Evolutionary conservation across 2,888 invertebrate genomes (phyloP).

Genomic region (Parelbella ahira): DNA sequence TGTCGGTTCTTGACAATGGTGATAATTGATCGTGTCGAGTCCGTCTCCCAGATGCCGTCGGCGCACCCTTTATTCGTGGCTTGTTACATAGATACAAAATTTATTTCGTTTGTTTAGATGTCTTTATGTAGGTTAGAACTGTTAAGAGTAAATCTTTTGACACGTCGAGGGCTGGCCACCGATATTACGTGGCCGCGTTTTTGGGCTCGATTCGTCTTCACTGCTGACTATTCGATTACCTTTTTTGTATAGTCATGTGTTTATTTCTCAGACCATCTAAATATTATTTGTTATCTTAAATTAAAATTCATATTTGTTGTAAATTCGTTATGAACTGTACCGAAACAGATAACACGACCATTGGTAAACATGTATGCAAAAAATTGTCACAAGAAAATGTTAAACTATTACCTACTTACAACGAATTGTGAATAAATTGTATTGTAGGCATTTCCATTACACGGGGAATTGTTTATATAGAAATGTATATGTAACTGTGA

Average conservation of each 20-base stretch:
- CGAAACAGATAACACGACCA: no score
- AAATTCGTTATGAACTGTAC: no score
- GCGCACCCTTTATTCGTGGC: slow-evolving; percentile 56
- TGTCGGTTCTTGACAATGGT: slow-evolving; percentile 60
- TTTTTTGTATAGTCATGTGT: slow-evolving; percentile 32
- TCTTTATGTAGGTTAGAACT: slow-evolving; percentile 49
- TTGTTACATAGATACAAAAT: slow-evolving; percentile 48
- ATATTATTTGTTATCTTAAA: no score
- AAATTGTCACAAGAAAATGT: no score
- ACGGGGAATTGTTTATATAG: no score
- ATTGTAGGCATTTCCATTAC: no score
- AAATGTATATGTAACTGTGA: no score
- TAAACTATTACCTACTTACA: no score
- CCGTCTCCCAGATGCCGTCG: slow-evolving; percentile 65
- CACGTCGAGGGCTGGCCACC: slow-evolving; percentile 41
- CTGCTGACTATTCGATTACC: slow-evolving; percentile 36
- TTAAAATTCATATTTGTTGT: no score
- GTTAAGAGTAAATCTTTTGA: slow-evolving; percentile 56
- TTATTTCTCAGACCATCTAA: no score
- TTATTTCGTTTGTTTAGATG: slow-evolving; percentile 53
- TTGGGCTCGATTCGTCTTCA: slow-evolving; percentile 27
- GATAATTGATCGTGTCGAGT: slow-evolving; percentile 70
- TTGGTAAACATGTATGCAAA: no score
- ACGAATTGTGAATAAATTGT: no score
- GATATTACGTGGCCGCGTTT: slow-evolving; percentile 32